phyloP scores from a whole-genome alignment of 2,113 vertebrate genomes.

The Anhinga rufa region DNA sequence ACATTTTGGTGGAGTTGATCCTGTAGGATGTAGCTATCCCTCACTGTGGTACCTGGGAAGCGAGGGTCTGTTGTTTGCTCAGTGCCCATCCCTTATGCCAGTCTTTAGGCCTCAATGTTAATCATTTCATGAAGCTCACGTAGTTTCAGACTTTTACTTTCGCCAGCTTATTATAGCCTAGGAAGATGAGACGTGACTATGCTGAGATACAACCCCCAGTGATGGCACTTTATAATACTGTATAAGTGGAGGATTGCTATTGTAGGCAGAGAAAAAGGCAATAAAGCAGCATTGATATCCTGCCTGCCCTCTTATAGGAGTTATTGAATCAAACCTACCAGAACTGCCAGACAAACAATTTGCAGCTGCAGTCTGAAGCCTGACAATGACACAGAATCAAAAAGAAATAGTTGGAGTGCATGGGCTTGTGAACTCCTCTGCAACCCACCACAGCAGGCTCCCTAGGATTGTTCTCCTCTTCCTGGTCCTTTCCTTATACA shows the following conservation, averaged over 20 bases:
- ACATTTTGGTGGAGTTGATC: not conserved
- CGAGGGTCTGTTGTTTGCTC: not conserved
- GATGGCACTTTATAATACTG: conserved; percentile 64
- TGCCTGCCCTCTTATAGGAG: conserved; percentile 71
- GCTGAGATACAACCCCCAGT: conserved; percentile 61
- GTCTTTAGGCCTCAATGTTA: not conserved
- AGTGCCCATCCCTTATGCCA: not conserved
- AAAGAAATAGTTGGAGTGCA: conserved; percentile 67
- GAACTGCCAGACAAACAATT: conserved; percentile 75
- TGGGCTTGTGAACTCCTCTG: conserved; percentile 55
- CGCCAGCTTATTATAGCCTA: conserved; percentile 48
- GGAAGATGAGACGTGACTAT: conserved; percentile 63
- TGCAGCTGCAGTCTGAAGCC: conserved; percentile 70
- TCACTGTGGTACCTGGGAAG: not conserved
- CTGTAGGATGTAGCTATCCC: not conserved
- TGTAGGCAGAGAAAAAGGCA: conserved; percentile 73
- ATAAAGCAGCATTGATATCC: conserved; percentile 74
- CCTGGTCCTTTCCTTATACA: not conserved
- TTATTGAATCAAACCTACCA: conserved; percentile 74
- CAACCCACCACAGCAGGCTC: conserved; percentile 63
- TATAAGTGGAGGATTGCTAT: conserved; percentile 67
- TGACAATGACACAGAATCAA: conserved; percentile 70
- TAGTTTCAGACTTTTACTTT: conserved; percentile 30
- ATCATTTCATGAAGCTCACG: conserved; percentile 12
- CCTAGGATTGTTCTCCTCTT: conserved; percentile 57